Conservation (phyloP, 2,888 invertebrate species). For the Andrena dorsata region DNA sequence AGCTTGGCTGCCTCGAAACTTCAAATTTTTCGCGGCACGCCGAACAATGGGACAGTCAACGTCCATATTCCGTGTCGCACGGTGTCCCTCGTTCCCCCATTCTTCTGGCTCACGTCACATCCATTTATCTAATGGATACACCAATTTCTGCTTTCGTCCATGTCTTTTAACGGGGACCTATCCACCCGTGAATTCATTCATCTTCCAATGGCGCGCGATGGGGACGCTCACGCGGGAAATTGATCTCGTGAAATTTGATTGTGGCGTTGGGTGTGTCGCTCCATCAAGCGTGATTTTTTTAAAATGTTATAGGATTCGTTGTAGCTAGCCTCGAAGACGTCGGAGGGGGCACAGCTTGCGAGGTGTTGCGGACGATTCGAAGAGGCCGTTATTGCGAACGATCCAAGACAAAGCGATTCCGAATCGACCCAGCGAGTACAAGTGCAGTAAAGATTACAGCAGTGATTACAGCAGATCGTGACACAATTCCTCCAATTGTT, state of each 20-base stretch:
- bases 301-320: no score
- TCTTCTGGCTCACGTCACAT: not conserved
- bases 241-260: conserved; percentile 11
- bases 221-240: conserved; percentile 28
- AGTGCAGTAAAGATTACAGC: no score
- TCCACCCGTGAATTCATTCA: conserved; percentile 7
- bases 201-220: not conserved
- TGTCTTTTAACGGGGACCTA: not conserved
- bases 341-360: no score
- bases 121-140: conserved; percentile 7
- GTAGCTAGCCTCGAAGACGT: no score
- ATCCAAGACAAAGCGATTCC: no score
- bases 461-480: not conserved
- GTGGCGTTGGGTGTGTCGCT: no score
- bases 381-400: no score
- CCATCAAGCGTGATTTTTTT: no score
- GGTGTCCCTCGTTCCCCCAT: not conserved
- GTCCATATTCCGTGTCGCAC: conserved; percentile 7
- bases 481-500: not conserved
- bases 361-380: no score
- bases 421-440: no score
- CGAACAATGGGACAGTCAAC: not conserved
- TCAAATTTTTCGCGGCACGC: not conserved
- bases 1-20: not conserved
- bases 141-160: conserved; percentile 2